Percentiles rank a stretch among this genome's conserved stretches.
Evolutionary conservation across 2,888 invertebrate genomes (phyloP).

Genomic region (Acanthococcus lagerstroemiae): DNA sequence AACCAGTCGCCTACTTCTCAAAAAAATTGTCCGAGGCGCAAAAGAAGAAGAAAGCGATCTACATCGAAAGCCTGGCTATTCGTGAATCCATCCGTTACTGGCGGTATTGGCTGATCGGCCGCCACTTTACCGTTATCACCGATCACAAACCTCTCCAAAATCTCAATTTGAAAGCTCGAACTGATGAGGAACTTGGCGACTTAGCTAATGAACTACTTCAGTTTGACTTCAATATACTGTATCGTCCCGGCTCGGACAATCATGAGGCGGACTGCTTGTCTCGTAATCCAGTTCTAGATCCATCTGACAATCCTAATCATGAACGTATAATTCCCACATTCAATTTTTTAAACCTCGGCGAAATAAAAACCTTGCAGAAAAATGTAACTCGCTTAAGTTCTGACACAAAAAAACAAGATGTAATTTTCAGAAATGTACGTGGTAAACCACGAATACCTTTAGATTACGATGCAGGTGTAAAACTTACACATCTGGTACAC

Average conservation of each 20-base stretch:
- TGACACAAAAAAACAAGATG: too few species aligned
- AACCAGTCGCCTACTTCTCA: slow-evolving; percentile 34
- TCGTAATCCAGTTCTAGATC: slow-evolving; percentile 35
- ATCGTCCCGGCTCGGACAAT: slow-evolving; percentile 35
- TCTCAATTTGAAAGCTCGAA: slow-evolving; percentile 33
- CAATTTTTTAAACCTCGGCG: too few species aligned
- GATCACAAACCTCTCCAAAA: slow-evolving; percentile 34
- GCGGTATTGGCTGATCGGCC: slow-evolving; percentile 30
- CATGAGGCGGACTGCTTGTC: slow-evolving; percentile 35
- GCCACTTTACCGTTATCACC: slow-evolving; percentile 18
- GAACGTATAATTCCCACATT: too few species aligned
- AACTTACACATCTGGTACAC: too few species aligned
- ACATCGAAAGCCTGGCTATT: slow-evolving; percentile 31
- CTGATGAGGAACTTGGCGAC: slow-evolving; percentile 35
- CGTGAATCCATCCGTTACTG: slow-evolving; percentile 31
- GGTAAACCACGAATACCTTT: too few species aligned
- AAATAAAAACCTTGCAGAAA: too few species aligned
- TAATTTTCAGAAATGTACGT: too few species aligned
- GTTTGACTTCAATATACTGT: slow-evolving; percentile 35
- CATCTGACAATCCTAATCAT: not conserved
- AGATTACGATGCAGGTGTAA: too few species aligned
- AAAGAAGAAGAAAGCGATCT: slow-evolving; percentile 32
- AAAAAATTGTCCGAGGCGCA: slow-evolving; percentile 29
- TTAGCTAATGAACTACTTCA: slow-evolving; percentile 35
- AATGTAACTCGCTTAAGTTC: too few species aligned